Evolutionary conservation across 1,140 invertebrate genomes (phyloP), one percentile per base, ranked within the genome.

Genomic region (Caenorhabditis brenneri): DNA sequence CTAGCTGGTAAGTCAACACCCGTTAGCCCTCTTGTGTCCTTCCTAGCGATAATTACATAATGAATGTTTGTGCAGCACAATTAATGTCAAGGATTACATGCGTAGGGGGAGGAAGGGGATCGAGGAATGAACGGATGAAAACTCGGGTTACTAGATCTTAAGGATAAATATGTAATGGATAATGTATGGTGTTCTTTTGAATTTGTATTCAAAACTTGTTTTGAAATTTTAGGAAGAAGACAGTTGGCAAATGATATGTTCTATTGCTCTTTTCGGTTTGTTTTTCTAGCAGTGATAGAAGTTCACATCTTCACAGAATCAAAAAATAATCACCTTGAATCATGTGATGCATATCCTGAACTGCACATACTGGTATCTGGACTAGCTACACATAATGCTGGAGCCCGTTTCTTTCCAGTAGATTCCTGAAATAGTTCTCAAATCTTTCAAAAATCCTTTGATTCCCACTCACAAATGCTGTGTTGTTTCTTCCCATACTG

Each of bases 31-130:
- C 65, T 74, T 74, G 65, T 74, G 36, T 22, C 36, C n/a, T 6
- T 42, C 53, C 24, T 15, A 36, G 31, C 65, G 65, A 74, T 74
- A 74, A 74, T 74, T 74, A 74, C 65, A 74, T 74, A 74, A 74
- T 74, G 65, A 74, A 74, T 74, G 65, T 74, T 74, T 74, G 65
- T 42, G 65, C 65, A 74, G 65, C 65, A 74, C 33, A 74, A 74
- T 74, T 74, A 74, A 42, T 74, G 33, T 74, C 65, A 74, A 42
- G 65, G 65, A 74, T 74, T 74, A 74, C 53, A 58, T 27, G 49
- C 22, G 49, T 16, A 5, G 19, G 31, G 9, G 31, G 31, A 36
- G 19, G 4, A 36, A 16, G 9, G 36, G 2, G 58, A 10, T 6
- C 48, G 12, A 51, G 6, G 48, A n/a, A 12, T 10, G 55, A n/a